Evolutionary conservation across 2,797 vertebrate species (phyloP).

Genomic region (Nannoperca australis): DNA sequence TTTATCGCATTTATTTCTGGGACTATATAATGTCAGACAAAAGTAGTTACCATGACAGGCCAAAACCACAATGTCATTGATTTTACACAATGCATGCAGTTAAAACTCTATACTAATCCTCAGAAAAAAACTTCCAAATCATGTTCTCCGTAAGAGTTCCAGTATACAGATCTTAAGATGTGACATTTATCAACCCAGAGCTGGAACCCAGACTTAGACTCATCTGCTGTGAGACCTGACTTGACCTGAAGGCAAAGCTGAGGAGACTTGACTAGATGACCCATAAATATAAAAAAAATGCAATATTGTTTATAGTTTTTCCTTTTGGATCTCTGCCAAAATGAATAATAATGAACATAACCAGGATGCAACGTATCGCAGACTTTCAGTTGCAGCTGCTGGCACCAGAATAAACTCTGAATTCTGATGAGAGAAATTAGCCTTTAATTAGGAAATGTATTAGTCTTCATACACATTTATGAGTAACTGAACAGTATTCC

Average conservation of each 20-base stretch:
- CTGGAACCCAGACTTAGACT: not conserved
- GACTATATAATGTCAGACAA: too few relatives aligned
- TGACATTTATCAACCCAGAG: not conserved
- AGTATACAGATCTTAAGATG: not conserved
- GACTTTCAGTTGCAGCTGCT: not conserved
- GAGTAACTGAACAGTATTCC: not conserved
- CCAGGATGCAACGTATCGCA: not conserved
- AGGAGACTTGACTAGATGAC: not conserved
- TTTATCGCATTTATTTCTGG: too few relatives aligned
- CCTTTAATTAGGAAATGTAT: not conserved
- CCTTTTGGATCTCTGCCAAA: not conserved
- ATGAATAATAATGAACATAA: slow-evolving; percentile 11
- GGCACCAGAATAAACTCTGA: not conserved
- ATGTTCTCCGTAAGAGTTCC: not conserved
- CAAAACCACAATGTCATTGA: not conserved
- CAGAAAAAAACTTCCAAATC: not conserved
- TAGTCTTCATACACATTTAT: not conserved
- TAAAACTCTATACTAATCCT: not conserved
- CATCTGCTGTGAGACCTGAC: not conserved
- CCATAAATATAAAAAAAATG: not conserved
- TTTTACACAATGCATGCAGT: not conserved
- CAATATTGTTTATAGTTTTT: not conserved
- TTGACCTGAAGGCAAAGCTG: not conserved
- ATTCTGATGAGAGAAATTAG: slow-evolving; percentile 1
- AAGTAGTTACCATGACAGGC: too few relatives aligned